Conservation (phyloP, 2,888 invertebrate species). For the Agonum fuliginosum region DNA sequence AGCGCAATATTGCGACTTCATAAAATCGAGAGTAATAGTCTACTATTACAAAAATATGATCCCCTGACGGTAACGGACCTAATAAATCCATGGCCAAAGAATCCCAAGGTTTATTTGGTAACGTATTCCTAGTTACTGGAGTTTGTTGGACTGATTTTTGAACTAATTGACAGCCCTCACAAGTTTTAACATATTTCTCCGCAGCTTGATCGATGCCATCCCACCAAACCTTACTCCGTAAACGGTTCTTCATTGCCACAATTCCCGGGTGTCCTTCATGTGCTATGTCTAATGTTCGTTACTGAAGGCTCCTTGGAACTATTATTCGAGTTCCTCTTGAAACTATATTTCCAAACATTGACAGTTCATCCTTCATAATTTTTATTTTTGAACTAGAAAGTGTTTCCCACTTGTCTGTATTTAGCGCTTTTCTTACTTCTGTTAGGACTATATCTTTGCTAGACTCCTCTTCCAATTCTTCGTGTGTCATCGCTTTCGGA, state of each 20-base stretch:
- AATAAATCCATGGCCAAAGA: slow-evolving; percentile 65
- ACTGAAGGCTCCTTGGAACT: slow-evolving; percentile 61
- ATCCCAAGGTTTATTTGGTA: slow-evolving; percentile 48
- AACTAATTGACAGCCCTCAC: slow-evolving; percentile 46
- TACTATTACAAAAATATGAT: slow-evolving; percentile 64
- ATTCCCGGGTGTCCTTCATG: slow-evolving; percentile 67
- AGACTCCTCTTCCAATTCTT: slow-evolving; percentile 43
- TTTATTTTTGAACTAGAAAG: slow-evolving; percentile 1
- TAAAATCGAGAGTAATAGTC: slow-evolving; percentile 65
- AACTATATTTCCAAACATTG: slow-evolving; percentile 58
- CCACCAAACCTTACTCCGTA: slow-evolving; percentile 68
- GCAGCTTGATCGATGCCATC: slow-evolving; percentile 66
- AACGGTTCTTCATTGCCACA: slow-evolving; percentile 65
- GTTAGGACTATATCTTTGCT: slow-evolving; percentile 43
- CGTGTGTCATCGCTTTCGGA: not conserved
- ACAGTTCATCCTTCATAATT: slow-evolving; percentile 43
- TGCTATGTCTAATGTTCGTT: slow-evolving; percentile 63
- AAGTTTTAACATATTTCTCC: slow-evolving; percentile 53
- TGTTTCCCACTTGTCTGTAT: slow-evolving; percentile 14
- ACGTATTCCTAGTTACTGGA: slow-evolving; percentile 52
- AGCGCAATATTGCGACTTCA: slow-evolving; percentile 59
- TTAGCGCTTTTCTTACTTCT: slow-evolving; percentile 7
- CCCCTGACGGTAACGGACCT: slow-evolving; percentile 64
- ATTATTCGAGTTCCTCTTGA: slow-evolving; percentile 62
- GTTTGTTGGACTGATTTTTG: slow-evolving; percentile 45